phyloP scores from a whole-genome alignment of 2,888 invertebrate species.

The Pheosia tremula region DNA sequence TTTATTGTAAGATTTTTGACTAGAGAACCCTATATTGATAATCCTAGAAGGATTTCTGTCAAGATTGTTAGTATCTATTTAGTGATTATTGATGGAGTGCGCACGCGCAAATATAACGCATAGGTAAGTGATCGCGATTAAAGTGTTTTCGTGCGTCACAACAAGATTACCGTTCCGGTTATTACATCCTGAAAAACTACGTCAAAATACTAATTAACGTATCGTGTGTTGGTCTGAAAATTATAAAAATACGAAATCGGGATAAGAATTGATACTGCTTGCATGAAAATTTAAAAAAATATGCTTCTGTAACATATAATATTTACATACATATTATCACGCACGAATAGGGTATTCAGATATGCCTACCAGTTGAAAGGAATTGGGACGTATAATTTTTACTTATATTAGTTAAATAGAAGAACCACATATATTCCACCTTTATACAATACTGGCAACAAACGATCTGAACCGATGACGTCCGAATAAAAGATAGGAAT shows the following conservation, averaged over 20 bases:
- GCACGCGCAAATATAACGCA: not conserved
- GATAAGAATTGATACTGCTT: not conserved
- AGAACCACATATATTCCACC: too few relatives aligned
- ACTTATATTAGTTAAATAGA: too few relatives aligned
- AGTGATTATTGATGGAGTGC: slow-evolving; percentile 1
- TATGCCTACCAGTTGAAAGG: too few relatives aligned
- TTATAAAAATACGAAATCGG: slow-evolving; percentile 8
- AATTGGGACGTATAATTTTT: too few relatives aligned
- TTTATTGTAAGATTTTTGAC: too few relatives aligned
- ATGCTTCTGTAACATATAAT: too few relatives aligned
- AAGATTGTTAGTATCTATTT: not conserved
- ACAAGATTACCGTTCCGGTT: not conserved
- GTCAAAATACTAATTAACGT: not conserved
- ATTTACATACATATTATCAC: too few relatives aligned
- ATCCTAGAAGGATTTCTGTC: not conserved
- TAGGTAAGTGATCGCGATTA: not conserved
- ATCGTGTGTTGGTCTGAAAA: not conserved
- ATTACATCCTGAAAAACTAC: not conserved
- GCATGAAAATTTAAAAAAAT: too few relatives aligned
- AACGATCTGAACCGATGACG: too few relatives aligned
- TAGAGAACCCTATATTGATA: not conserved
- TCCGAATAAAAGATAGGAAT: too few relatives aligned
- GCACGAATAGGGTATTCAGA: too few relatives aligned
- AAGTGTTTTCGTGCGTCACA: slow-evolving; percentile 4
- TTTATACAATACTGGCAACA: too few relatives aligned